phyloP scores from a whole-genome alignment of 2,888 invertebrate species.

The Eupithecia insigniata region DNA sequence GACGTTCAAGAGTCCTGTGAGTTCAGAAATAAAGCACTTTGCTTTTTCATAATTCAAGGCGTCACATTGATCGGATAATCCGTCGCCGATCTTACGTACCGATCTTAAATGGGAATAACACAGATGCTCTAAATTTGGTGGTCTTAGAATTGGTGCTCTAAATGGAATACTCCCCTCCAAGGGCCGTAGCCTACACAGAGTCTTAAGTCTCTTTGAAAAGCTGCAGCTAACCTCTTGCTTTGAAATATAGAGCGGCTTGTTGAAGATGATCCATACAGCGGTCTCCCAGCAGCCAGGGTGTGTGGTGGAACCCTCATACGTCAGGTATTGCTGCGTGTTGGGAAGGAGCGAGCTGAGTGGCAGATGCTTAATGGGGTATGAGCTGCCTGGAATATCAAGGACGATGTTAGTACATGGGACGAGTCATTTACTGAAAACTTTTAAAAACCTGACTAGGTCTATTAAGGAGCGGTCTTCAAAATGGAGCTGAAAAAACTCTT shows the following conservation, averaged over 20 bases:
- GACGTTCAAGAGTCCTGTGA: too few species aligned
- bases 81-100: too few species aligned
- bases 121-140: too few species aligned
- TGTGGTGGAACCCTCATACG: constrained; percentile 98
- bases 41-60: too few species aligned
- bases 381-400: constrained; percentile 86
- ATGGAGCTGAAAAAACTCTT: too few species aligned
- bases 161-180: too few species aligned
- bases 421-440: too few species aligned
- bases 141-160: too few species aligned
- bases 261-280: constrained; percentile 99
- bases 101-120: too few species aligned
- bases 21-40: too few species aligned
- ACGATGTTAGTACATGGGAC: background rate
- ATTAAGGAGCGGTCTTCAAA: too few species aligned
- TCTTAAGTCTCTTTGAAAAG: background rate
- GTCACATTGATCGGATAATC: too few species aligned
- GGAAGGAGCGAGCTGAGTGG: constrained; percentile 94
- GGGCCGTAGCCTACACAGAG: background rate
- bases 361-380: constrained; percentile 92
- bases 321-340: constrained; percentile 96
- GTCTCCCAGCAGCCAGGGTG: constrained; percentile 99
- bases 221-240: constrained; percentile 91
- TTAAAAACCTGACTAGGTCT: background rate
- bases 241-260: constrained; percentile 98